Evolutionary conservation across 64 coral and sea anemone genomes (phyloP).

Genomic region (Dendronephthya gigantea): DNA sequence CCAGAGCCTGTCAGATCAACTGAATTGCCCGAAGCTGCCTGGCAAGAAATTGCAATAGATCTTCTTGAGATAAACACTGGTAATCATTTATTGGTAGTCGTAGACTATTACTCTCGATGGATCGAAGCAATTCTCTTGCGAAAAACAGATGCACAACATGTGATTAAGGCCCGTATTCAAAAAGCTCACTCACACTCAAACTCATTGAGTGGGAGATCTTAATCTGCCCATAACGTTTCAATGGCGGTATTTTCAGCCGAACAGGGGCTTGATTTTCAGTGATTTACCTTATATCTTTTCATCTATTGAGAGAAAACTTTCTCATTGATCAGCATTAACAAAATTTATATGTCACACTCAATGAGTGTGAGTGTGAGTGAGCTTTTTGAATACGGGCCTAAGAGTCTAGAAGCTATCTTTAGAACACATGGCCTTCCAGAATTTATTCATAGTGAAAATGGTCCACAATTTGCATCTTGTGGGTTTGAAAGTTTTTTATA

Average conservation of each 20-base stretch:
- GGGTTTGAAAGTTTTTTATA: conserved; percentile 38
- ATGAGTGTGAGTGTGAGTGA: no score
- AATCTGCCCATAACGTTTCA: no score
- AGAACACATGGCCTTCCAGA: conserved; percentile 26
- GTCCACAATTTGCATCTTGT: conserved; percentile 23
- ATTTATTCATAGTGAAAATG: not conserved
- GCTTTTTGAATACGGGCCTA: no score
- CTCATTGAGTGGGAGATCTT: no score
- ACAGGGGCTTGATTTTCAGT: no score
- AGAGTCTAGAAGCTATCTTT: conserved; percentile 11
- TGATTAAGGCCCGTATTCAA: no score
- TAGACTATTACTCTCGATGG: conserved; percentile 19
- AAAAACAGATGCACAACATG: not conserved
- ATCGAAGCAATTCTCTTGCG: conserved; percentile 7
- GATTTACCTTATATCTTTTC: no score
- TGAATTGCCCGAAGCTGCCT: conserved; percentile 3
- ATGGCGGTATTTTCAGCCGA: no score
- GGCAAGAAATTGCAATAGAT: conserved; percentile 6
- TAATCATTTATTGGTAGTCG: not conserved
- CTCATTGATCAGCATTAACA: no score
- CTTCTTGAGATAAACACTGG: not conserved
- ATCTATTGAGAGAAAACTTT: no score
- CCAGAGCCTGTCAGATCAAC: conserved; percentile 17
- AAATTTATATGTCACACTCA: no score
- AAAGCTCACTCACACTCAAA: no score